A percentile compares a stretch with the other conserved stretches of the same genome.
These are phyloP conservation scores for Drosophila falleni DNA, from an alignment of 2,888 invertebrate genomes.

Conservation along the genomic window DNA sequence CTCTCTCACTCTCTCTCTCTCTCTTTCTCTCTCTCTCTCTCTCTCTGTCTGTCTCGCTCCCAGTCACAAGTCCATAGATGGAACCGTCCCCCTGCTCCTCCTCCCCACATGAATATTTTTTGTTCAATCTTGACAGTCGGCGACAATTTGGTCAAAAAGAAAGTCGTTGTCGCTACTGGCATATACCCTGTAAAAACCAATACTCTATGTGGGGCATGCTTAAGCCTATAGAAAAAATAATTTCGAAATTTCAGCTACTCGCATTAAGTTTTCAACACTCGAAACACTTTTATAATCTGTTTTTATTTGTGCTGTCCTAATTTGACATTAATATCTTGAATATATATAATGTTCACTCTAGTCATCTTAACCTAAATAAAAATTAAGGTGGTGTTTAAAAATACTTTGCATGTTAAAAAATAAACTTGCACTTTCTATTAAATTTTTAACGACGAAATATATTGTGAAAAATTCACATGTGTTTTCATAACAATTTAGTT, in stretches of 20 bases:
- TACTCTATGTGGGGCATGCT: background rate
- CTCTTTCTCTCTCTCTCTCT: slow-evolving; percentile 1
- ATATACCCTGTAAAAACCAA: slow-evolving; percentile 28
- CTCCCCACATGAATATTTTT: slow-evolving; percentile 40
- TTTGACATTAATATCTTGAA: too few species aligned
- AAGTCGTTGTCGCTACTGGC: slow-evolving; percentile 62
- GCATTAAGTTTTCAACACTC: too few species aligned
- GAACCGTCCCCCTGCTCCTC: slow-evolving; percentile 20
- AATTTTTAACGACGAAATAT: too few species aligned
- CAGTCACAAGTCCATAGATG: slow-evolving; percentile 48
- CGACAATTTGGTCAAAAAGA: slow-evolving; percentile 75
- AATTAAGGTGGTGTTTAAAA: too few species aligned
- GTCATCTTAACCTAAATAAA: too few species aligned
- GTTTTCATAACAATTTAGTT: too few species aligned
- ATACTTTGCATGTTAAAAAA: too few species aligned
- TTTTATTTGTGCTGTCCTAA: too few species aligned
- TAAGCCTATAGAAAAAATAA: background rate
- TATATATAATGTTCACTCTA: too few species aligned
- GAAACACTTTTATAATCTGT: too few species aligned
- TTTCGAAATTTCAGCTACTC: background rate
- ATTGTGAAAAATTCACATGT: too few species aligned
- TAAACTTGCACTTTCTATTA: too few species aligned
- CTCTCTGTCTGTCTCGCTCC: slow-evolving; percentile 1
- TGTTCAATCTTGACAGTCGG: slow-evolving; percentile 61
- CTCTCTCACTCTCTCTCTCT: background rate